Conservation (phyloP, 2,797 vertebrate genomes). For the Acropternis orthonyx region DNA sequence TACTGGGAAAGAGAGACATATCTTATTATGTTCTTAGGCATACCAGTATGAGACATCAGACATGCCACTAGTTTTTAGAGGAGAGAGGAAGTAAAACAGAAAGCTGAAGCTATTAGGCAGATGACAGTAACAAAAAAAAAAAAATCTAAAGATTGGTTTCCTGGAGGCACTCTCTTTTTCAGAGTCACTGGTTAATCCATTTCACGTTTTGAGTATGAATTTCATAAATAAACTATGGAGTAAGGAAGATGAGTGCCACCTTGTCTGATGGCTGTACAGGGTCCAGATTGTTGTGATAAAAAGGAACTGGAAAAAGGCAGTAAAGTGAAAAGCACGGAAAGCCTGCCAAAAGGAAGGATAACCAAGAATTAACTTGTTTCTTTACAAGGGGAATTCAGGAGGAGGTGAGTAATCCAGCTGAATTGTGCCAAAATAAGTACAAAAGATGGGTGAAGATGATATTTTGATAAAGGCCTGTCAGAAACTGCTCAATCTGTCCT, state of each 20-base stretch:
- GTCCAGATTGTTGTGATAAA: background rate
- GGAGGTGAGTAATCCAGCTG: background rate
- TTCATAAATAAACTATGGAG: background rate
- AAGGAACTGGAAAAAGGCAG: background rate
- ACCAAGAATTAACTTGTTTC: background rate
- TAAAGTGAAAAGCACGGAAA: background rate
- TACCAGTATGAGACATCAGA: background rate
- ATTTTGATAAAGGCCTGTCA: background rate
- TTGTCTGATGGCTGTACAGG: fast-evolving
- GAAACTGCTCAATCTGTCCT: background rate
- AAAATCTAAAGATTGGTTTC: background rate
- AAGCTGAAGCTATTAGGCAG: background rate
- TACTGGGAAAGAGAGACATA: background rate
- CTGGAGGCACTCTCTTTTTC: background rate
- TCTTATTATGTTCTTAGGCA: background rate
- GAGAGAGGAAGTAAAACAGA: background rate
- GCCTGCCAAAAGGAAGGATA: background rate
- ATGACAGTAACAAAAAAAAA: background rate
- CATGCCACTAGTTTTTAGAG: background rate
- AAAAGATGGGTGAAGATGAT: background rate
- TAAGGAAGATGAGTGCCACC: background rate
- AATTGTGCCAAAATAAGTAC: background rate
- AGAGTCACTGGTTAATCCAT: background rate
- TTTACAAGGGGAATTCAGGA: background rate
- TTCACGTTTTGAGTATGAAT: background rate